Base-by-base conservation (phyloP, 2,113 vertebrate genomes). In the Alexandromys fortis region DNA sequence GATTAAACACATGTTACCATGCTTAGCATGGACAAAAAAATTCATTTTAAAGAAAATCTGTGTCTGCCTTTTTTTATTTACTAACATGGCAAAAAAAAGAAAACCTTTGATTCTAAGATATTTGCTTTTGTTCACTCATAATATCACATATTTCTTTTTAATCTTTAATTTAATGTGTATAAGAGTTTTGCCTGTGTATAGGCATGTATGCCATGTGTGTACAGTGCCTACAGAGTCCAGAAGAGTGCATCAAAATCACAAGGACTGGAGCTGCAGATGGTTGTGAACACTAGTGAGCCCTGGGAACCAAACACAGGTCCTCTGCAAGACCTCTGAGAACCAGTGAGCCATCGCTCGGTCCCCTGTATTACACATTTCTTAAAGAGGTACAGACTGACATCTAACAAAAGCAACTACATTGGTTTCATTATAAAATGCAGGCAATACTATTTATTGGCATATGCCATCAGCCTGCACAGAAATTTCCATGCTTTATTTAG, bases 381-480 rank as follows among this genome's bases (percentile, higher is more conserved):
- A 77, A 49, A 77, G 42, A 76, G 45, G 13, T 49, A 77, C 22
- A 77, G 30, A 49, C 30, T 49, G 13, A 77, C 30, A 49, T 76
- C 26, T 30, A 77, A 77, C 11, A 30, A 49, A 47, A 47, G 21
- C 75, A 77, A 47, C 13, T 30, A 77, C 47, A 77, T 47, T 30
- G 7, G 7, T 77, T 77, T 47, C 30, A 77, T 77, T 77, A 47
- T 77, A 30, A 77, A 77, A 28, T 47, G 12, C 11, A 76, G 12
- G 14, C 55, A 83, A 83, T 9, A 97, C 94, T 78, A 98, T 97
- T 5, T 98, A 92, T 97, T 97, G 97, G 86, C 88, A 95, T 89
- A 88, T 94, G 72, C 68, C 97, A 88, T 82, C 95, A 96, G 96
- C 98, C 97, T 96, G 98, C 98, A 96, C 21, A 94, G 96, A 90